phyloP scores from a whole-genome alignment of 2,888 invertebrate species.

The Pteria penguin region DNA sequence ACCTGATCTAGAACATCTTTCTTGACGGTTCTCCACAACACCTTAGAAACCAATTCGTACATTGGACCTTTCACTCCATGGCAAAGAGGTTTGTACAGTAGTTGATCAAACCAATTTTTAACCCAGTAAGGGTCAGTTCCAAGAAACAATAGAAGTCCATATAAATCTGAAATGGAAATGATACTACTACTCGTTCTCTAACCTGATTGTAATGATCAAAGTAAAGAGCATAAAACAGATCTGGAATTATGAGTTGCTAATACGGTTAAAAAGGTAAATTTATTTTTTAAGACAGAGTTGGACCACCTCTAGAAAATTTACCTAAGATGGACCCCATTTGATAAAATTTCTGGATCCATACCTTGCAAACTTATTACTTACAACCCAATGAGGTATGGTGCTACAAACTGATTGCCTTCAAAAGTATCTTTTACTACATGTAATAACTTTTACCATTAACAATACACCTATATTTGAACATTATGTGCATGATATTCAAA shows the following conservation, averaged over 20 bases:
- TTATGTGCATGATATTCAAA: too few relatives aligned
- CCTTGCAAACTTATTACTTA: too few relatives aligned
- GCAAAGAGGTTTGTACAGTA: constrained; percentile 82
- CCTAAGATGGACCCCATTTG: background rate
- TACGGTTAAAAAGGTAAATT: too few relatives aligned
- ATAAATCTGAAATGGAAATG: constrained; percentile 80
- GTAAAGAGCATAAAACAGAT: background rate
- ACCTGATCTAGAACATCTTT: constrained; percentile 85
- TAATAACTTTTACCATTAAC: too few relatives aligned
- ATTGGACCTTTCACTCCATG: constrained; percentile 81
- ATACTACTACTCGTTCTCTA: too few relatives aligned
- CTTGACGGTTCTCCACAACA: constrained; percentile 88
- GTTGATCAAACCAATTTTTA: constrained; percentile 82
- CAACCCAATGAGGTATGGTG: too few relatives aligned
- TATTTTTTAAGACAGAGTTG: too few relatives aligned
- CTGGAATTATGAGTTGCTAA: too few relatives aligned
- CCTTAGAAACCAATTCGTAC: constrained; percentile 82
- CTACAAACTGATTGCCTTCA: too few relatives aligned
- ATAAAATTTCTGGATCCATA: background rate
- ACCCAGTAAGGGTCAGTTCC: constrained; percentile 83
- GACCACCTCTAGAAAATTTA: too few relatives aligned
- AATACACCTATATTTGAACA: too few relatives aligned
- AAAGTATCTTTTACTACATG: too few relatives aligned
- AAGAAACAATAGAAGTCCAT: constrained; percentile 84
- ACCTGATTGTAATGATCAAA: background rate